phyloP scores from a whole-genome alignment of 2,797 vertebrate genomes.

The Taenioides sp. region DNA sequence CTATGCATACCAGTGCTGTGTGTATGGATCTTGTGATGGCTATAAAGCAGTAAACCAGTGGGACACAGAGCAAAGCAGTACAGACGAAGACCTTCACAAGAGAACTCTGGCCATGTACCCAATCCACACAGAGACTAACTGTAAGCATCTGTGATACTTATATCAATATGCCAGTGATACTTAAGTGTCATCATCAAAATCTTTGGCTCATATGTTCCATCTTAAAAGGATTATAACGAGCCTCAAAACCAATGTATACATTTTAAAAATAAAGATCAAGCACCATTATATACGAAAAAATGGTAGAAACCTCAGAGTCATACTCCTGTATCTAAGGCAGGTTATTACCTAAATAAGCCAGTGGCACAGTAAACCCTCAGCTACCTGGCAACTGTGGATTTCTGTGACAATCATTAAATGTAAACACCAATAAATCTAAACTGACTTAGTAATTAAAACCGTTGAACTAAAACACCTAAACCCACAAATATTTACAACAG shows the following conservation, averaged over 20 bases:
- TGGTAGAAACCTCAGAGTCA: too few relatives aligned
- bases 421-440: too few relatives aligned
- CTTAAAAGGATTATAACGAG: neutral
- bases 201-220: neutral
- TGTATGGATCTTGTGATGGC: conserved; percentile 84
- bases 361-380: neutral
- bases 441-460: too few relatives aligned
- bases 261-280: too few relatives aligned
- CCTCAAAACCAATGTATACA: conserved; percentile 11
- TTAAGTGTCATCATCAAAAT: neutral
- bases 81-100: conserved; percentile 84
- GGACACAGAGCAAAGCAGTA: conserved; percentile 79
- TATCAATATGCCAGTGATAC: neutral
- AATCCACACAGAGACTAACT: conserved; percentile 82
- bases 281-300: too few relatives aligned
- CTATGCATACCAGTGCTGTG: conserved; percentile 94
- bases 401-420: too few relatives aligned
- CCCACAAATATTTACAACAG: neutral
- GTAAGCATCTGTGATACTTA: conserved; percentile 81
- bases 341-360: neutral
- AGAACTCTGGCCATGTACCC: conserved; percentile 81
- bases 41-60: conserved; percentile 81
- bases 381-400: too few relatives aligned
- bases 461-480: neutral
- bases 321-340: too few relatives aligned